A percentile compares a stretch with the other conserved stretches of the same genome.
phyloP scores from a whole-genome alignment of 2,113 vertebrate genomes.

The Embiotoca jacksoni region DNA sequence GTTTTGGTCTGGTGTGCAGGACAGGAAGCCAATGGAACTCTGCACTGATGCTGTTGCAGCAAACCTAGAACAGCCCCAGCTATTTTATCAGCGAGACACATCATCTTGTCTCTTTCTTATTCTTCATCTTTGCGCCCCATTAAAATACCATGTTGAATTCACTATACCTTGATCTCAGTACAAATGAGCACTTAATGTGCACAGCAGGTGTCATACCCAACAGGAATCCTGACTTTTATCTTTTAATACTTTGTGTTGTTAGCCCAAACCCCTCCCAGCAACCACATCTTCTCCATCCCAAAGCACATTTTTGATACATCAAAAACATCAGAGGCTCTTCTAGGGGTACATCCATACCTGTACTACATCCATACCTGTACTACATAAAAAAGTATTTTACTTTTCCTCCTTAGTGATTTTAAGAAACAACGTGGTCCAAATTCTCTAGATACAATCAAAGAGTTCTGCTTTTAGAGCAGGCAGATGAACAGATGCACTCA shows the following conservation, averaged over 20 bases:
- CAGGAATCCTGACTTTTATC: conserved; percentile 43
- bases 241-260: conserved; percentile 26
- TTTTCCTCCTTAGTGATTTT: conserved; percentile 36
- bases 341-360: conserved; percentile 21
- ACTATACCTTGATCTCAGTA: conserved; percentile 33
- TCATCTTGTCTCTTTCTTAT: not conserved
- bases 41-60: conserved; percentile 7
- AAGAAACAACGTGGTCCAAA: conserved; percentile 47
- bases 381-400: conserved; percentile 7
- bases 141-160: conserved; percentile 19
- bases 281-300: conserved; percentile 1
- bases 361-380: conserved; percentile 28
- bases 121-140: conserved; percentile 7
- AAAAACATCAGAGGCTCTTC: conserved; percentile 24
- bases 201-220: conserved; percentile 10
- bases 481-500: conserved; percentile 60
- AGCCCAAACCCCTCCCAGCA: conserved; percentile 1
- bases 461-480: conserved; percentile 56
- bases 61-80: conserved; percentile 1
- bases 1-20: not conserved
- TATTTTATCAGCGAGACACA: not conserved
- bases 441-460: conserved; percentile 62
- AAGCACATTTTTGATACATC: conserved; percentile 48
- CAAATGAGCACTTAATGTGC: conserved; percentile 17
- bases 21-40: conserved; percentile 9